A percentile compares a stretch with the other conserved stretches of the same genome.
These are phyloP conservation scores for Drosophila borealis DNA, from an alignment of 2,888 invertebrate genomes.

Conservation along the genomic window DNA sequence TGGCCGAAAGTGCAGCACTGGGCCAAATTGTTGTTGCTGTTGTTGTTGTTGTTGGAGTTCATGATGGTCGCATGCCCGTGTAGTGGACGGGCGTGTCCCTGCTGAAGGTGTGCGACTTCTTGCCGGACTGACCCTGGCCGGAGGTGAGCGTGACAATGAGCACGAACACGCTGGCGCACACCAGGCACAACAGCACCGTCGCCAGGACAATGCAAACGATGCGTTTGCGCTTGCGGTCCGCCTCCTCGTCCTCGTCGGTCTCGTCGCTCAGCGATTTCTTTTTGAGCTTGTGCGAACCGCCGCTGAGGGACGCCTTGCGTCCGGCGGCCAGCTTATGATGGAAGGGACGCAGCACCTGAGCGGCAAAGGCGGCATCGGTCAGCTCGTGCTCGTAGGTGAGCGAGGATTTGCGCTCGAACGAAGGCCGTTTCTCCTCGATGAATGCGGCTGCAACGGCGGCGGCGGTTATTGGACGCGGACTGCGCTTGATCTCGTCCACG, in stretches of 20 bases:
- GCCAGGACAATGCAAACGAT: conserved; percentile 89
- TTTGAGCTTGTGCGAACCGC: conserved; percentile 81
- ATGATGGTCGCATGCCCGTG: conserved; percentile 83
- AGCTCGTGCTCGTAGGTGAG: conserved; percentile 84
- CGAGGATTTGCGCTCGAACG: conserved; percentile 84
- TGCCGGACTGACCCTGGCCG: conserved; percentile 88
- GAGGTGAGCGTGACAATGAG: conserved; percentile 92
- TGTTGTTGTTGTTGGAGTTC: conserved; percentile 54
- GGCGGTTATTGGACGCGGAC: conserved; percentile 83
- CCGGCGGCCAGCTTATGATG: conserved; percentile 81
- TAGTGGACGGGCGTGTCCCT: conserved; percentile 85
- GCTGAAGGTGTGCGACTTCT: conserved; percentile 88
- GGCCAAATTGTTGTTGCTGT: neutral
- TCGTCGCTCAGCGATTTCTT: conserved; percentile 85
- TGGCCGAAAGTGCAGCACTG: conserved; percentile 23
- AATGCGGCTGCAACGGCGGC: conserved; percentile 82
- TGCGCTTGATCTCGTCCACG: conserved; percentile 84
- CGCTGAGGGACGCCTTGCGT: conserved; percentile 81
- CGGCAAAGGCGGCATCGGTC: conserved; percentile 84
- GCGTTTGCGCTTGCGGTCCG: conserved; percentile 89
- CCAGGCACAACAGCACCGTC: conserved; percentile 90
- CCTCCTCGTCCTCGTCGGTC: conserved; percentile 86
- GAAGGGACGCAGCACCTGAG: conserved; percentile 84
- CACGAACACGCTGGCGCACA: conserved; percentile 90
- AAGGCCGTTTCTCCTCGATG: conserved; percentile 84